Percentiles rank a stretch among this genome's conserved stretches.
Evolutionary conservation across 2,797 vertebrate genomes (phyloP).

Genomic region (Acanthopagrus latus): DNA sequence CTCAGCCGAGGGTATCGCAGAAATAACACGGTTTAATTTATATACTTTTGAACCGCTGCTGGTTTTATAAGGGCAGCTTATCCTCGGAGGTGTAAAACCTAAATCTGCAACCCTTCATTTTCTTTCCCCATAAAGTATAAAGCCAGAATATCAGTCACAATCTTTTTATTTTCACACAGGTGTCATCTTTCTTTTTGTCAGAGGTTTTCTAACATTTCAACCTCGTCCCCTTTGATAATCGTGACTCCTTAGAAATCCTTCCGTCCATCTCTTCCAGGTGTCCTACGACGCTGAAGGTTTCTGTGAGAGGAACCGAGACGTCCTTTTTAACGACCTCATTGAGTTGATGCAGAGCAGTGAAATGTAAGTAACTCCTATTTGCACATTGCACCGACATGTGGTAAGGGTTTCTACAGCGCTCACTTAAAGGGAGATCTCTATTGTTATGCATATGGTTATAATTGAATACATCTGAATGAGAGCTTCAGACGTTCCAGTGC

Average conservation of each 20-base stretch:
- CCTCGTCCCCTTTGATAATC: slow-evolving; percentile 14
- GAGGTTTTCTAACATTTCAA: slow-evolving; percentile 30
- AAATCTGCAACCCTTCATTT: slow-evolving; percentile 48
- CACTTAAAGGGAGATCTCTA: slow-evolving; percentile 25
- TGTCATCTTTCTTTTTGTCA: slow-evolving; percentile 39
- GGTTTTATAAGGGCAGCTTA: slow-evolving; percentile 57
- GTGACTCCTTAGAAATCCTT: slow-evolving; percentile 17
- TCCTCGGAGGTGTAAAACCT: slow-evolving; percentile 49
- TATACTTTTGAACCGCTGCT: slow-evolving; percentile 38
- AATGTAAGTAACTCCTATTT: slow-evolving; percentile 87
- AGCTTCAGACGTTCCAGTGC: slow-evolving; percentile 47
- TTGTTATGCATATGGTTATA: slow-evolving; percentile 62
- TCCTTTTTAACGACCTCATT: slow-evolving; percentile 97
- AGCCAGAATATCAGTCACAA: slow-evolving; percentile 9
- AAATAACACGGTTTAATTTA: slow-evolving; percentile 51
- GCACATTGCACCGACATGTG: slow-evolving; percentile 39
- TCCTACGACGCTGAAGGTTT: slow-evolving; percentile 98
- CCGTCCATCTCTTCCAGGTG: slow-evolving; percentile 85
- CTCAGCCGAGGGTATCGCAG: slow-evolving; percentile 41
- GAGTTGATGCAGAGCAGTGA: slow-evolving; percentile 99
- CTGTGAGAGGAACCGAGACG: slow-evolving; percentile 98
- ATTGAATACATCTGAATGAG: slow-evolving; percentile 58
- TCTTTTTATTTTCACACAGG: slow-evolving; percentile 39
- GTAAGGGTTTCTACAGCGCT: slow-evolving; percentile 13
- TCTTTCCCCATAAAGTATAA: slow-evolving; percentile 43